Evolutionary conservation across 2,113 vertebrate species (phyloP).

Genomic region (Corythaeola cristata): DNA sequence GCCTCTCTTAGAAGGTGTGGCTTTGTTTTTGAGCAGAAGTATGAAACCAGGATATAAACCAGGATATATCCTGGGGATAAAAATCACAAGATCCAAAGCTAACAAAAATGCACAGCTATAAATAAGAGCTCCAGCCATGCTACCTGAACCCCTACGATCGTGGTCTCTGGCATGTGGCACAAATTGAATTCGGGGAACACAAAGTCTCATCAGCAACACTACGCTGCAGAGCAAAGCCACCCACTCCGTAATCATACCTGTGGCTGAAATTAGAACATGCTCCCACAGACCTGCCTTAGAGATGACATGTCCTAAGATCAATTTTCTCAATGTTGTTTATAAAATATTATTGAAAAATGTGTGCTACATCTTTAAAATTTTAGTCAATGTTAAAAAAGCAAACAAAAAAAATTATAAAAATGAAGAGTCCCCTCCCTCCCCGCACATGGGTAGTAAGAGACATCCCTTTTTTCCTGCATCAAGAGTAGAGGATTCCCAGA

Average conservation of each 20-base stretch:
- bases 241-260: neutral
- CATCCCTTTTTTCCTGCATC: neutral
- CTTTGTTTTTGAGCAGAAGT: neutral
- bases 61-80: neutral
- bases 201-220: neutral
- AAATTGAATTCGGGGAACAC: neutral
- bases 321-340: neutral
- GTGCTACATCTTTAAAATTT: neutral
- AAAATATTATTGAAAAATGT: neutral
- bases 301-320: neutral
- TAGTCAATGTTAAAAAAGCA: neutral
- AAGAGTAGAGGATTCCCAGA: neutral
- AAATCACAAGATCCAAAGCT: neutral
- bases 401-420: neutral
- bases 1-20: neutral
- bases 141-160: neutral
- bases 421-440: neutral
- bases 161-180: neutral
- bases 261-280: neutral
- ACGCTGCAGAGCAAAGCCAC: neutral
- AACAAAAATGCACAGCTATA: neutral
- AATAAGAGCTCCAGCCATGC: neutral
- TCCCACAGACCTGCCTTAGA: neutral
- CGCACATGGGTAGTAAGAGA: neutral
- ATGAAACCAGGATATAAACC: neutral